A percentile compares a stretch with the other conserved stretches of the same genome.
Evolutionary conservation across 2,888 invertebrate species (phyloP).

Genomic region (Limenitis camilla): DNA sequence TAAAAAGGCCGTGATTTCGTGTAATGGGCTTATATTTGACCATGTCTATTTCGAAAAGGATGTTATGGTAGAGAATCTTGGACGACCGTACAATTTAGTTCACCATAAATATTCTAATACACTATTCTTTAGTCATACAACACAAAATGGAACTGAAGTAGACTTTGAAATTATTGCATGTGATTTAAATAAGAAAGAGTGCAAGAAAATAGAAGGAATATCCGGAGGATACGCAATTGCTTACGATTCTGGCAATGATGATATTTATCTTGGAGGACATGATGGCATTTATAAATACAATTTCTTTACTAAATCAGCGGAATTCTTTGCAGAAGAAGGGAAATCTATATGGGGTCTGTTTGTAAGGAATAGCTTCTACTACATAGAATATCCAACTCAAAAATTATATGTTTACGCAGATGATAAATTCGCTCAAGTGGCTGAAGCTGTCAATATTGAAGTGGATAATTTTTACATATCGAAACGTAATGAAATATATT

Average conservation of each 20-base stretch:
- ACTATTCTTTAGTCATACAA: slow-evolving; percentile 57
- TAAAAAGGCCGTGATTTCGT: slow-evolving; percentile 29
- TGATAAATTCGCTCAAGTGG: slow-evolving; percentile 43
- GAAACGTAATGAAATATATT: slow-evolving; percentile 46
- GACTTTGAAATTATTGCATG: slow-evolving; percentile 53
- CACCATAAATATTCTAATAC: slow-evolving; percentile 51
- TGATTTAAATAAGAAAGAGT: slow-evolving; percentile 37
- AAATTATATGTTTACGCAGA: slow-evolving; percentile 46
- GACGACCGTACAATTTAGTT: slow-evolving; percentile 51
- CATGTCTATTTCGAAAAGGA: slow-evolving; percentile 49
- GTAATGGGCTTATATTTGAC: slow-evolving; percentile 52
- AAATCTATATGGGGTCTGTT: slow-evolving; percentile 58
- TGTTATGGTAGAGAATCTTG: slow-evolving; percentile 37
- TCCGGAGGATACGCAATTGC: slow-evolving; percentile 58
- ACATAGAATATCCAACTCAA: slow-evolving; percentile 57
- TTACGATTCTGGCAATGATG: slow-evolving; percentile 56
- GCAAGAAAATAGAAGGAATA: slow-evolving; percentile 38
- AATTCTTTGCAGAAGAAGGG: slow-evolving; percentile 54
- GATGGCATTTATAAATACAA: slow-evolving; percentile 64
- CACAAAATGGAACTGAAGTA: slow-evolving; percentile 38
- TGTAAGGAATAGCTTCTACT: slow-evolving; percentile 52
- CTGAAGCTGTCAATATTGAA: slow-evolving; percentile 47
- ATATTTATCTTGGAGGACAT: slow-evolving; percentile 59
- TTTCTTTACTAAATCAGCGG: slow-evolving; percentile 46
- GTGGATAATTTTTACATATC: slow-evolving; percentile 53